Conservation (phyloP, 1,140 invertebrate genomes). For the Drosophila nikananu region DNA sequence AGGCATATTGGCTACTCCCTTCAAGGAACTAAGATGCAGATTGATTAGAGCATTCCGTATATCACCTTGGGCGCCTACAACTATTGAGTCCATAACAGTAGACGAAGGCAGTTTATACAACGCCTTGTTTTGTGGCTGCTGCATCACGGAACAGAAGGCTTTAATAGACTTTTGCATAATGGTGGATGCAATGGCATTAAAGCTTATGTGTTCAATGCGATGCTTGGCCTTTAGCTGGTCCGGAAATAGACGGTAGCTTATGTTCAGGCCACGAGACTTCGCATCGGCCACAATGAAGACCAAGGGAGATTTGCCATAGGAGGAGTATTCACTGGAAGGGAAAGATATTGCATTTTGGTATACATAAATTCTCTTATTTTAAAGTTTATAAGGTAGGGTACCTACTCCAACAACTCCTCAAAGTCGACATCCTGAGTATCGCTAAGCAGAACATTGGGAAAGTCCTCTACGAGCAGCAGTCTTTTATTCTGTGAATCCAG, state of each 20-base stretch:
- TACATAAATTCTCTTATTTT: background rate
- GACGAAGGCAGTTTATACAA: constrained; percentile 87
- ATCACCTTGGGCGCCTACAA: constrained; percentile 89
- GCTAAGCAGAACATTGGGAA: constrained; percentile 90
- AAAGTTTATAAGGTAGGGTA: constrained; percentile 7
- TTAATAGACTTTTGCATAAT: constrained; percentile 89
- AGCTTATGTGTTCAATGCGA: constrained; percentile 88
- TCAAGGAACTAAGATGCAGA: constrained; percentile 89
- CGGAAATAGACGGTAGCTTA: constrained; percentile 88
- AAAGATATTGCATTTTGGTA: background rate
- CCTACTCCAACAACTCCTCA: constrained; percentile 88
- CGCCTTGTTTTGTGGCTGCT: constrained; percentile 75
- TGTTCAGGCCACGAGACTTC: constrained; percentile 87
- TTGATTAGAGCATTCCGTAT: constrained; percentile 90
- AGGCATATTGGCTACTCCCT: constrained; percentile 86
- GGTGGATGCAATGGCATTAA: constrained; percentile 88
- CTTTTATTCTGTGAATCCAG: constrained; percentile 86
- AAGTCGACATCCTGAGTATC: constrained; percentile 87
- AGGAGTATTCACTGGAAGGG: constrained; percentile 87
- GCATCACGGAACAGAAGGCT: constrained; percentile 87
- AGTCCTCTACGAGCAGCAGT: constrained; percentile 90
- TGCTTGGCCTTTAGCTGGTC: constrained; percentile 87
- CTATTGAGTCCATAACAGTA: constrained; percentile 88
- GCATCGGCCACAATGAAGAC: constrained; percentile 90
- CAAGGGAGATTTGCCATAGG: constrained; percentile 88